Conservation (phyloP, 2,888 invertebrate genomes). For the Caenorhabditis uteleia region DNA sequence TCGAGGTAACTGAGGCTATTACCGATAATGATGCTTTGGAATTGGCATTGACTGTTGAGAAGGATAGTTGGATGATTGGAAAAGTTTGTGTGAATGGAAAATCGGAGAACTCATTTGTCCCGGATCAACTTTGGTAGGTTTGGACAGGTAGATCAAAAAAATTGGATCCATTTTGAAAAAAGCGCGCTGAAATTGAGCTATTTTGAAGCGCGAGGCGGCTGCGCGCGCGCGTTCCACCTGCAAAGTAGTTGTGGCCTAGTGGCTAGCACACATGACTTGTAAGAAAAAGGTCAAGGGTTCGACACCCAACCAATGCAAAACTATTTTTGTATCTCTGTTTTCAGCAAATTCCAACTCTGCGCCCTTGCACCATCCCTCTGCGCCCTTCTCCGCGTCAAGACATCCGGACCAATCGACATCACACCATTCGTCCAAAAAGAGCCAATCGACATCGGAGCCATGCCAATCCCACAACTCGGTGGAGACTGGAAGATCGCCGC, state of each 20-base stretch:
- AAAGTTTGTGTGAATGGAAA: slow-evolving; percentile 60
- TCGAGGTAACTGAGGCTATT: slow-evolving; percentile 45
- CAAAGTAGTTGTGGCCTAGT: too few species aligned
- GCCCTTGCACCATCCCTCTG: slow-evolving; percentile 43
- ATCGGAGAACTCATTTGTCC: slow-evolving; percentile 59
- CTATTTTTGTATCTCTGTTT: slow-evolving; percentile 1
- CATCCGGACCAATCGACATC: slow-evolving; percentile 41
- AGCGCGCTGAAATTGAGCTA: too few species aligned
- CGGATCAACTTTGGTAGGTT: slow-evolving; percentile 62
- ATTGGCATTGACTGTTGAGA: slow-evolving; percentile 57
- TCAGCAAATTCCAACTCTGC: slow-evolving; percentile 52
- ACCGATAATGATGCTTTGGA: slow-evolving; percentile 40
- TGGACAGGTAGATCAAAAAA: slow-evolving; percentile 39
- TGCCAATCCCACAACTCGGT: slow-evolving; percentile 55
- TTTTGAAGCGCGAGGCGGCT: too few species aligned
- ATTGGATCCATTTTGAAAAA: neutral
- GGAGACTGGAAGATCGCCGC: slow-evolving; percentile 54
- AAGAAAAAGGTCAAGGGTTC: too few species aligned
- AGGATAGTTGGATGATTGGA: slow-evolving; percentile 62
- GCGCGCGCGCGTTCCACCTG: too few species aligned
- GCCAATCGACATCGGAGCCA: slow-evolving; percentile 54
- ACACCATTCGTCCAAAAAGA: slow-evolving; percentile 42
- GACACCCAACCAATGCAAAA: too few species aligned
- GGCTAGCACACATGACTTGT: too few species aligned
- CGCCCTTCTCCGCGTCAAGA: slow-evolving; percentile 37